Evolutionary conservation across 2,113 vertebrate genomes (phyloP).

Genomic region (Murina feae): DNA sequence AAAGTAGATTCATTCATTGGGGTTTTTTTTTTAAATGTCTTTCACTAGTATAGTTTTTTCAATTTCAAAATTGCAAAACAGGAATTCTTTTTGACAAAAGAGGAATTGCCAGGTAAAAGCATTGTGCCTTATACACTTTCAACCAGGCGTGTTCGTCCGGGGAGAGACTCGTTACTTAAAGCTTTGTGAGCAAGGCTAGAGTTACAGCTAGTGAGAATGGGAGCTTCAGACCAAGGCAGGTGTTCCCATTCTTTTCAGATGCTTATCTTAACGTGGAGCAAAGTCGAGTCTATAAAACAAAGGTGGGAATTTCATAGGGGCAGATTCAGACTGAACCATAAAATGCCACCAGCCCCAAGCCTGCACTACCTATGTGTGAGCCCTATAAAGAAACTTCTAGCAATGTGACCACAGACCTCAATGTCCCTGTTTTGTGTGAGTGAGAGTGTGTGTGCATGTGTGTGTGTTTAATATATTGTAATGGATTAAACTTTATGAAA

Average conservation of each 20-base stretch:
- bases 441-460: not conserved
- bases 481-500: not conserved
- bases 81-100: not conserved
- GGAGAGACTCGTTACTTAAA: not conserved
- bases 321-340: not conserved
- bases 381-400: not conserved
- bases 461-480: not conserved
- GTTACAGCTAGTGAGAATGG: not conserved
- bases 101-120: not conserved
- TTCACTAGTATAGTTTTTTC: not conserved
- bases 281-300: constrained; percentile 50
- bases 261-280: constrained; percentile 35
- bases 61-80: not conserved
- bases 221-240: constrained; percentile 24
- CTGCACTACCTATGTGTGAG: not conserved
- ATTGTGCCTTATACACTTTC: not conserved
- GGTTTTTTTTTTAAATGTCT: not conserved
- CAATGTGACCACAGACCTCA: not conserved
- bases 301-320: constrained; percentile 55
- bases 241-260: constrained; percentile 46
- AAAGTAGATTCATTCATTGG: not conserved
- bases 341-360: not conserved
- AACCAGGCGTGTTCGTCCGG: not conserved
- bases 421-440: not conserved
- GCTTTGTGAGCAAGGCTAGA: constrained; percentile 39